These are phyloP conservation scores for Gulo gulo DNA, from an alignment of 2,113 vertebrate species.

Conservation along the genomic window DNA sequence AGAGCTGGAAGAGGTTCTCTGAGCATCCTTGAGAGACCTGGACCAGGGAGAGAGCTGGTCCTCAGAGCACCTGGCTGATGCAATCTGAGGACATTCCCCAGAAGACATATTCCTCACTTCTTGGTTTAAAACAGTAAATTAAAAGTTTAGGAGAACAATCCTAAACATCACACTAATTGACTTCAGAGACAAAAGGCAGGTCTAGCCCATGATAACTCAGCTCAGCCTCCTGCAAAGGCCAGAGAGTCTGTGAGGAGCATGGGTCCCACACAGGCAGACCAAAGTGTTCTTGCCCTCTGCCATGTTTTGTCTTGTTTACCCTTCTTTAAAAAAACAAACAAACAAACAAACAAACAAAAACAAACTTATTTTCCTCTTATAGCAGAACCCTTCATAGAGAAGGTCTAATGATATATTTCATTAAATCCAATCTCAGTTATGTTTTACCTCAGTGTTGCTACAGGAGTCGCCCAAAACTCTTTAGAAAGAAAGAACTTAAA, in stretches of 20 bases:
- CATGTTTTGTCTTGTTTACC: background rate
- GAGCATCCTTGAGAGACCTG: slow-evolving; percentile 68
- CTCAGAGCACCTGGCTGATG: slow-evolving; percentile 70
- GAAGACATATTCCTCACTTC: slow-evolving; percentile 55
- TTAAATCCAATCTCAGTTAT: background rate
- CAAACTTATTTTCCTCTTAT: background rate
- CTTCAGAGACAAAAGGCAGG: background rate
- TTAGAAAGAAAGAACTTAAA: slow-evolving; percentile 32
- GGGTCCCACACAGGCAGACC: background rate
- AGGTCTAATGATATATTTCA: background rate
- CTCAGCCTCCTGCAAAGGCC: background rate
- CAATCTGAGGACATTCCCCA: slow-evolving; percentile 71
- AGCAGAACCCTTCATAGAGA: background rate
- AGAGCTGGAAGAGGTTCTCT: slow-evolving; percentile 70
- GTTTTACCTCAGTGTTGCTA: background rate
- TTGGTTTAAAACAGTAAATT: slow-evolving; percentile 59
- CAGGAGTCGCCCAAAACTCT: background rate
- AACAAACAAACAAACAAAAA: background rate
- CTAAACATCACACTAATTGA: background rate
- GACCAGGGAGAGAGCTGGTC: slow-evolving; percentile 46
- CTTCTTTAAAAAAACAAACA: background rate
- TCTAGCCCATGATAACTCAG: background rate
- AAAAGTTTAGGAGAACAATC: slow-evolving; percentile 53
- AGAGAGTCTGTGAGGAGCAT: rapidly evolving
- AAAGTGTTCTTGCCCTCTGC: background rate